Evolutionary conservation across 1,140 invertebrate species (phyloP), one percentile per base, ranked within the genome.

Genomic region (Pemphigus obesinymphae): DNA sequence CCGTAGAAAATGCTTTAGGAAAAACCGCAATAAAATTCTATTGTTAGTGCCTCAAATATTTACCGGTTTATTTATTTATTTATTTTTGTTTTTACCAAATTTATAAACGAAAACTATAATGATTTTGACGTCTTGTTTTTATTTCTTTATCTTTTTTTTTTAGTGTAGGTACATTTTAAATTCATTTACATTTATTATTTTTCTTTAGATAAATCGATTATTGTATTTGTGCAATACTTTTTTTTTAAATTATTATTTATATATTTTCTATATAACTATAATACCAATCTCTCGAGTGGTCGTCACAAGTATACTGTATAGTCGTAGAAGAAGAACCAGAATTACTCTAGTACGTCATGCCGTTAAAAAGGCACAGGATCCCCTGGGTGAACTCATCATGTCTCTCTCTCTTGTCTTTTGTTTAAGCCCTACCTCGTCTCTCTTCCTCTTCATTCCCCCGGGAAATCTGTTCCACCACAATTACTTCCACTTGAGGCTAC

Each of bases 21-120:
- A 23, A 78, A 55, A 80, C 76, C 55, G 76, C 55, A 80, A 63
- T 78, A 78, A 78, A 78, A 61, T 78, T 78, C 53, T 78, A 78
- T 78, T 78, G 53, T 58, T 53, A 55, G 53, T 78, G 15, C 10
- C 34, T 55, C n/a, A 58, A 78, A 40, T 58, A 37, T 78, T 78
- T 78, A 58, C 37, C 50, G 17, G 15, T 58, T 78, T 78, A 26
- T 55, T 78, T 78, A n/a, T n/a, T n/a, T n/a, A n/a, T n/a, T n/a
- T n/a, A n/a, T n/a, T n/a, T n/a, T n/a, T n/a, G n/a, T 78, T 78
- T 58, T 10, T 17, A 37, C n/a, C 53, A 55, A 78, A 58, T 55
- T 55, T 23, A 40, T 34, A 23, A 23, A 23, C 50, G 17, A 37
- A 61, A 78, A 53, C 50, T 78, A 40, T 20, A 37, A 78, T 26